Conservation (phyloP, 2,888 invertebrate species). For the Melanchra persicariae region DNA sequence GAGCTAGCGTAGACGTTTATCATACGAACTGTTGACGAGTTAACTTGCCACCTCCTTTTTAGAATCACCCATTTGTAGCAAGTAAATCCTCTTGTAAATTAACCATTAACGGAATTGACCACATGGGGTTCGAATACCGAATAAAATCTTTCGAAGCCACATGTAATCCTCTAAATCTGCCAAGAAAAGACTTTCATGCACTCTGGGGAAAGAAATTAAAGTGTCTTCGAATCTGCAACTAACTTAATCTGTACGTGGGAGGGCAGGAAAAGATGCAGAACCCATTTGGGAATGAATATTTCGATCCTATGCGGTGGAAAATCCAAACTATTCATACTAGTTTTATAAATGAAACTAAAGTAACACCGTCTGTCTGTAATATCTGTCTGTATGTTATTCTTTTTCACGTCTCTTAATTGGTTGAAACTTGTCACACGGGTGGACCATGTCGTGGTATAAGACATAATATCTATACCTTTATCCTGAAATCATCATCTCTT, state of each 20-base stretch:
- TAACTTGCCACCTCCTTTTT: not conserved
- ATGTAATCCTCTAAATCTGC: constrained; percentile 30
- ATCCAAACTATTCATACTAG: not conserved
- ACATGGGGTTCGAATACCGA: constrained; percentile 2
- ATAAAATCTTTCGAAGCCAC: constrained; percentile 6
- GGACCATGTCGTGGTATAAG: too few species aligned
- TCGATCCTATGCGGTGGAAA: not conserved
- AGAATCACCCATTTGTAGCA: not conserved
- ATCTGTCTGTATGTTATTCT: too few species aligned
- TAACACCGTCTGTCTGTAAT: not conserved
- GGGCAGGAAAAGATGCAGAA: constrained; percentile 15
- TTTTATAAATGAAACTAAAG: not conserved
- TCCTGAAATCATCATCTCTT: too few species aligned
- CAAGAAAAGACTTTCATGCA: constrained; percentile 16
- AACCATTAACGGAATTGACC: constrained; percentile 4
- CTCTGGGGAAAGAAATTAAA: constrained; percentile 25
- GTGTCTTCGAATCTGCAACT: constrained; percentile 18
- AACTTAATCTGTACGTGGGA: constrained; percentile 7
- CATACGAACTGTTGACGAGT: not conserved
- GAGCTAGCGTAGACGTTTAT: not conserved
- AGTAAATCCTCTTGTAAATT: not conserved
- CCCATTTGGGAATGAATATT: constrained; percentile 44
- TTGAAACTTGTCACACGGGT: too few species aligned
- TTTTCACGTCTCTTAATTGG: too few species aligned
- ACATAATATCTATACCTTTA: too few species aligned